Percentiles rank a stretch among this genome's conserved stretches.
These are phyloP conservation scores for Arizona elegans DNA, from an alignment of 2,113 vertebrate species.

Conservation along the genomic window DNA sequence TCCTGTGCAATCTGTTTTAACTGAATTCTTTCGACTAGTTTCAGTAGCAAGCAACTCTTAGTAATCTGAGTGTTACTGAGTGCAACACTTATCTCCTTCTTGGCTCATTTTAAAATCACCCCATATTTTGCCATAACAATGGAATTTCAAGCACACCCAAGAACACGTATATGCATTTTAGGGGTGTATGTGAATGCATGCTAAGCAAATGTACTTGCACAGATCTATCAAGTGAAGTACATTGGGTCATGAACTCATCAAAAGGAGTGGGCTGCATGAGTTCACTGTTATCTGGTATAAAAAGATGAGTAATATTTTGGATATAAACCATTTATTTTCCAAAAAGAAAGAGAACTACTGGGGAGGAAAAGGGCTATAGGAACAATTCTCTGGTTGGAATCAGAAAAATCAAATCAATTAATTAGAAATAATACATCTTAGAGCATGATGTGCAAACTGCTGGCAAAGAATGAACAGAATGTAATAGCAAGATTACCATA, in stretches of 20 bases:
- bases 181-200: background rate
- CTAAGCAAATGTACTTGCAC: constrained; percentile 11
- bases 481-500: background rate
- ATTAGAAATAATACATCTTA: constrained; percentile 10
- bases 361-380: background rate
- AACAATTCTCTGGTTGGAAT: background rate
- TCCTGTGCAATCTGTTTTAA: constrained; percentile 5
- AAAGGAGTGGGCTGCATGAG: background rate
- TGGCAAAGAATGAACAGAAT: constrained; percentile 26
- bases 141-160: background rate
- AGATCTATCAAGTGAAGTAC: background rate
- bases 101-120: constrained; percentile 3
- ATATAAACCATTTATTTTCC: background rate
- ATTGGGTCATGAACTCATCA: background rate
- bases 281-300: background rate
- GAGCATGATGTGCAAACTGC: constrained; percentile 9
- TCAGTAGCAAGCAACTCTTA: background rate
- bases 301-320: background rate
- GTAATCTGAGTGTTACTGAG: background rate
- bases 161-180: accelerated
- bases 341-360: background rate
- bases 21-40: background rate
- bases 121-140: background rate
- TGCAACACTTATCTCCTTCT: background rate
- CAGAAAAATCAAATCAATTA: constrained; percentile 22